These are phyloP conservation scores for Nannoperca obscura DNA, from an alignment of 2,797 vertebrate species.

Conservation along the genomic window DNA sequence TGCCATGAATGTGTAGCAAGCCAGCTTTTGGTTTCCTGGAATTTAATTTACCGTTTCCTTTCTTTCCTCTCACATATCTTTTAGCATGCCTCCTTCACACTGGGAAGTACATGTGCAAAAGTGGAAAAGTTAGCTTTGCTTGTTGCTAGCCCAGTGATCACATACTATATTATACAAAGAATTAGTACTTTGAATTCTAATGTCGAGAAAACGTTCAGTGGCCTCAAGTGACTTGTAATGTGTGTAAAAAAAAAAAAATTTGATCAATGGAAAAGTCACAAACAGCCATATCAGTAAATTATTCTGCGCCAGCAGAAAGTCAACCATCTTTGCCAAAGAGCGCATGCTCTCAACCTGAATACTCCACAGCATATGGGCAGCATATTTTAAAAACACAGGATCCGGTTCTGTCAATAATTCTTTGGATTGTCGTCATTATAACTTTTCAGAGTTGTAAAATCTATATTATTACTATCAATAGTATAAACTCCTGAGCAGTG, in stretches of 20 bases:
- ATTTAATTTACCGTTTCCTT: slow-evolving; percentile 26
- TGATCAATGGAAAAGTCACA: not conserved
- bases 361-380: not conserved
- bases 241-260: not conserved
- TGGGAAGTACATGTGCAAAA: not conserved
- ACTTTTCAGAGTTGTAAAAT: slow-evolving; percentile 28
- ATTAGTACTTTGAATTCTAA: not conserved
- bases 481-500: slow-evolving; percentile 4
- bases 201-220: not conserved
- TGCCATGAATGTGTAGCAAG: slow-evolving; percentile 20
- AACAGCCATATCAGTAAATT: not conserved
- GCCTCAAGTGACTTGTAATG: not conserved
- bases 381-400: not conserved
- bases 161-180: not conserved
- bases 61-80: not conserved
- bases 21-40: slow-evolving; percentile 48
- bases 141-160: not conserved
- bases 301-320: not conserved
- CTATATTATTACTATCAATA: not conserved
- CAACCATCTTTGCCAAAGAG: not conserved
- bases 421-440: not conserved
- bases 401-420: not conserved
- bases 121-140: slow-evolving; percentile 1
- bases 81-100: not conserved
- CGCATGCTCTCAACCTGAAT: not conserved